Evolutionary conservation across 2,113 vertebrate genomes (phyloP).

Genomic region (Pangasianodon gigas): DNA sequence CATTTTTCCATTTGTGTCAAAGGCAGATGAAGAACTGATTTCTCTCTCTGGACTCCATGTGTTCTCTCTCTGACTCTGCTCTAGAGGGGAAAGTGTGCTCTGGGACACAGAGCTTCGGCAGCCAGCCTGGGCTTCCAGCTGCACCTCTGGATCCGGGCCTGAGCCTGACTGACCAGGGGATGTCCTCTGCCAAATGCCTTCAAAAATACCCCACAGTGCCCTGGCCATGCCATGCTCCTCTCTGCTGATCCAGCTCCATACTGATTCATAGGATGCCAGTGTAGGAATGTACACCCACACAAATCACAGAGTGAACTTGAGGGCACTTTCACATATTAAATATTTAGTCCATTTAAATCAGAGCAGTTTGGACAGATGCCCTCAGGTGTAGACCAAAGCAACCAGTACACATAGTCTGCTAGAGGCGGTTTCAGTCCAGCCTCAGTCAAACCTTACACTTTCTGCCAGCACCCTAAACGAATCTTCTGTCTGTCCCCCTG

Average conservation of each 20-base stretch:
- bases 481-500: background rate
- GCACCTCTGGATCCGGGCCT: slow-evolving; percentile 34
- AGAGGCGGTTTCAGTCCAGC: background rate
- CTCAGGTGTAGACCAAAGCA: background rate
- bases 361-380: background rate
- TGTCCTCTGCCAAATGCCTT: slow-evolving; percentile 12
- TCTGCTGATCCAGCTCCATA: background rate
- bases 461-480: background rate
- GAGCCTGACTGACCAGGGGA: slow-evolving; percentile 20
- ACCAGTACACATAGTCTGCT: background rate
- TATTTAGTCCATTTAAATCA: background rate
- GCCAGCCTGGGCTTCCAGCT: slow-evolving; percentile 45
- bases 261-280: slow-evolving; percentile 2
- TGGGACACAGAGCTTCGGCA: slow-evolving; percentile 17
- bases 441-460: background rate
- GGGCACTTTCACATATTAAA: background rate
- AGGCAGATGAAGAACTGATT: slow-evolving; percentile 51
- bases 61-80: slow-evolving; percentile 38
- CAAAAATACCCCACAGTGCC: slow-evolving; percentile 4
- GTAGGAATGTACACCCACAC: background rate
- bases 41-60: slow-evolving; percentile 51
- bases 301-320: background rate
- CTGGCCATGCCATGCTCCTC: background rate
- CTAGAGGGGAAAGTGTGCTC: slow-evolving; percentile 30
- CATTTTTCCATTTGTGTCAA: slow-evolving; percentile 53